Base-by-base conservation (phyloP, 1,140 invertebrate species). In the Pteromalus puparum region DNA sequence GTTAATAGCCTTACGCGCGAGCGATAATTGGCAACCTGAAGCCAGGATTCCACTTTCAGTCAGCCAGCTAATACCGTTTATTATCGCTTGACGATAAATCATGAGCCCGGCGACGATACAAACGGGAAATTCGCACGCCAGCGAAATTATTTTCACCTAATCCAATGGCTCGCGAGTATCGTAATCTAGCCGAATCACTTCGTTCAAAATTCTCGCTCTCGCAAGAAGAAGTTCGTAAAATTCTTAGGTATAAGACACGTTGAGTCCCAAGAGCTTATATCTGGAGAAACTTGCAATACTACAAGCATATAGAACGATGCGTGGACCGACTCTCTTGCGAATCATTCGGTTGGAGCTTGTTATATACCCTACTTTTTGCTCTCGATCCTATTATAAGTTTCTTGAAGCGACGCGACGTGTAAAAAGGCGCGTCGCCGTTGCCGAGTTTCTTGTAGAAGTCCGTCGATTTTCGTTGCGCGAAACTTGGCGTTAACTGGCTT, bases 291-390 rank as follows among this genome's bases (percentile, higher is more conserved):
- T 87, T 85, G 82, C n/a, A 73, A 79, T n/a, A 46, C 78, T 74
- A 48, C 38, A 42, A 12, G 38, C 38, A 9, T 42, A 42, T 42
- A 42, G 38, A n/a, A 84, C 85, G 83, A 89, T 81, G 73, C 80
- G 48, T 26, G 28, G 26, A 78, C 15, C 86, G 61, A 78, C 15
- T 87, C 24, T 85, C 73, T 73, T 73, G 72, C 26, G 72, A 87
- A 87, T 88, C 84, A 89, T 87, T 87, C 61, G n/a, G 68, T 79
- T 61, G 72, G 28, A 78, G 30, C 13, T 2, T 42, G 42, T n/a
- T n/a, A n/a, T 15, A 53, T 53, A 53, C 18, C n/a, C n/a, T 46
- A 3, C 42, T 46, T 26, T 10, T 48, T 0, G 72, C 42, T 38
- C 65, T 72, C 76, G 46, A 84, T 73, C 82, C 42, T 74, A 84